Percentiles rank a stretch among this genome's conserved stretches.
These are phyloP conservation scores for Agrochola macilenta DNA, from an alignment of 2,888 invertebrate species.

Conservation along the genomic window DNA sequence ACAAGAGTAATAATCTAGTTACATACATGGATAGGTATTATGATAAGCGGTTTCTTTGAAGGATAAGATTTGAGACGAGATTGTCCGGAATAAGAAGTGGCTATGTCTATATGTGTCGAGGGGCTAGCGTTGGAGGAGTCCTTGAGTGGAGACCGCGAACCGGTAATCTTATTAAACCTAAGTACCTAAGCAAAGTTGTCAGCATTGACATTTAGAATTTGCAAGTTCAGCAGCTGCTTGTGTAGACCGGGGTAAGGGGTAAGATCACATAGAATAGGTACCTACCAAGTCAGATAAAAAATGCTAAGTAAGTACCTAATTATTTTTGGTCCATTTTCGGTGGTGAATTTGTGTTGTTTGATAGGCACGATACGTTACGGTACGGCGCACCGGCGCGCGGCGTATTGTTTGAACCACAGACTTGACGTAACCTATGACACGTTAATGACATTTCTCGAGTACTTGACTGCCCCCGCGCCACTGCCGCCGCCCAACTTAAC, in stretches of 20 bases:
- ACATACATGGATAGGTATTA: constrained; percentile 48
- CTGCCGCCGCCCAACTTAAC: background rate
- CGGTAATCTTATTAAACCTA: constrained; percentile 23
- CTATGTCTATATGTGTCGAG: constrained; percentile 25
- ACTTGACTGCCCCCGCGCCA: background rate
- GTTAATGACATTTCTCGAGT: constrained; percentile 33
- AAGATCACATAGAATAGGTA: background rate
- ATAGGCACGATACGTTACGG: no score
- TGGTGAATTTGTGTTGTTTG: background rate
- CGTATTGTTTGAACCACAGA: background rate
- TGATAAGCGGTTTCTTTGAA: constrained; percentile 49
- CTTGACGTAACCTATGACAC: constrained; percentile 41
- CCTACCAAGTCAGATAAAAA: background rate
- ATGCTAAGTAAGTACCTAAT: no score
- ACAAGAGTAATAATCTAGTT: constrained; percentile 46
- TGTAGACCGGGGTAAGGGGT: background rate
- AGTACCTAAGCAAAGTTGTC: constrained; percentile 28
- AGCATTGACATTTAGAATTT: constrained; percentile 44
- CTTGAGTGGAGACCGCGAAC: constrained; percentile 36
- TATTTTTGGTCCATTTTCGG: background rate
- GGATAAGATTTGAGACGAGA: constrained; percentile 32
- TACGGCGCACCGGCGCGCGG: background rate
- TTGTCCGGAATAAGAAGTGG: constrained; percentile 46
- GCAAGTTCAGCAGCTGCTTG: constrained; percentile 10
- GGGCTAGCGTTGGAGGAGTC: constrained; percentile 29